A percentile compares a stretch with the other conserved stretches of the same genome.
These are phyloP conservation scores for Pseudomyrmex cubaensis DNA, from an alignment of 1,140 invertebrate genomes.

Conservation along the genomic window DNA sequence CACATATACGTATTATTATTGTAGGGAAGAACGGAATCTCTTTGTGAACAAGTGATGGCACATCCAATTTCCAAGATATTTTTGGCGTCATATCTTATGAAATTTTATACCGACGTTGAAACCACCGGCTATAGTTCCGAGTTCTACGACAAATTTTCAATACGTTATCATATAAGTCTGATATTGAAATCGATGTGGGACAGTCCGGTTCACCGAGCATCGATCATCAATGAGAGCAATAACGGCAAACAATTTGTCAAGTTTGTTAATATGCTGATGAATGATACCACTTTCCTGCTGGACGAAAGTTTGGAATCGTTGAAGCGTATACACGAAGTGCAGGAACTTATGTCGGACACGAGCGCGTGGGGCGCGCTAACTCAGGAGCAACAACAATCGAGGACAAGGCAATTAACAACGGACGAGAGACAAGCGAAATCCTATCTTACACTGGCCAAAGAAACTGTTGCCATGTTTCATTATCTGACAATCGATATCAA, in stretches of 20 bases:
- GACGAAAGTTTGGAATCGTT: constrained; percentile 98
- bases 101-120: constrained; percentile 99
- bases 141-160: constrained; percentile 99
- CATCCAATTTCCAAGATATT: constrained; percentile 94
- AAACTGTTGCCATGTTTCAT: constrained; percentile 99
- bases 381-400: constrained; percentile 91
- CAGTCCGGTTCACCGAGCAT: constrained; percentile 88
- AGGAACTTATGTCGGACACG: constrained; percentile 93
- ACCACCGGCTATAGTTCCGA: constrained; percentile 98
- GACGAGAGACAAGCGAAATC: constrained; percentile 98
- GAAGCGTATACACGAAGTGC: constrained; percentile 97
- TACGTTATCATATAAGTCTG: constrained; percentile 98
- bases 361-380: constrained; percentile 88
- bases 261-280: constrained; percentile 99
- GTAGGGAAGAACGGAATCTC: constrained; percentile 86
- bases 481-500: constrained; percentile 98
- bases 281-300: constrained; percentile 98
- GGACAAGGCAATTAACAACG: constrained; percentile 92
- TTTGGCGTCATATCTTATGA: constrained; percentile 96
- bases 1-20: constrained; percentile 17
- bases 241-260: constrained; percentile 97
- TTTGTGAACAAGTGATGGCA: constrained; percentile 91
- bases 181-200: constrained; percentile 97
- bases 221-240: constrained; percentile 93
- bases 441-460: constrained; percentile 96